Conservation (phyloP, 2,888 invertebrate genomes). For the Diaprepes abbreviatus region DNA sequence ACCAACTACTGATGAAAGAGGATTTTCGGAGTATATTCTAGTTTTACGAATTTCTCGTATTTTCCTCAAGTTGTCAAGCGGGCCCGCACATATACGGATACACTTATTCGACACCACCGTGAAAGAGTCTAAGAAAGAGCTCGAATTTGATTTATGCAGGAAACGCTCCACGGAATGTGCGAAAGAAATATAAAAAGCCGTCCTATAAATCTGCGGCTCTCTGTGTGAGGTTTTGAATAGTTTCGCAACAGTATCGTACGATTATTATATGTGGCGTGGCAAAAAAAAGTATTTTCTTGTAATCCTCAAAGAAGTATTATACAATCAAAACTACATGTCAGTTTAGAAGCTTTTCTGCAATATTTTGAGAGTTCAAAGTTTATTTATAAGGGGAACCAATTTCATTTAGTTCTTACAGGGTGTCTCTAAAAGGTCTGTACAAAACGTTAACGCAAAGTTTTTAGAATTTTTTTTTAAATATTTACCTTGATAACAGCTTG, state of each 20-base stretch:
- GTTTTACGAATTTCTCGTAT: not conserved
- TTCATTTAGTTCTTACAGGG: too few relatives aligned
- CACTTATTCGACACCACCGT: constrained; percentile 50
- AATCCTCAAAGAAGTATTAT: too few relatives aligned
- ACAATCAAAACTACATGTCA: too few relatives aligned
- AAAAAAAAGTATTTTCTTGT: too few relatives aligned
- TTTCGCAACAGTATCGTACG: constrained; percentile 19
- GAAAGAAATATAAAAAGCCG: constrained; percentile 41
- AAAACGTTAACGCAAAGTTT: too few relatives aligned
- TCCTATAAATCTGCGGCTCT: constrained; percentile 35
- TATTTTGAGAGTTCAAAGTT: too few relatives aligned
- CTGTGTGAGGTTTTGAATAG: constrained; percentile 18
- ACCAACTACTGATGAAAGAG: not conserved
- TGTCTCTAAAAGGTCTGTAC: too few relatives aligned
- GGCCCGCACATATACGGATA: constrained; percentile 23
- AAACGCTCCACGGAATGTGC: constrained; percentile 40
- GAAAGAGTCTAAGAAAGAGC: constrained; percentile 42
- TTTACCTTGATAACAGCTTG: too few relatives aligned
- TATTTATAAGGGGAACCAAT: too few relatives aligned
- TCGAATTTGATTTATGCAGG: constrained; percentile 50
- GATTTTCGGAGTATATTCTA: too few relatives aligned
- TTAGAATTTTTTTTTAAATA: too few relatives aligned
- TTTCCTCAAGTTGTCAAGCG: constrained; percentile 7
- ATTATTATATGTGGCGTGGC: not conserved
- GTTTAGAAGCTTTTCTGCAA: too few relatives aligned